Percentiles rank a stretch among this genome's conserved stretches.
Conservation (phyloP, 2,888 invertebrate species). For the Synergus umbraculus region DNA sequence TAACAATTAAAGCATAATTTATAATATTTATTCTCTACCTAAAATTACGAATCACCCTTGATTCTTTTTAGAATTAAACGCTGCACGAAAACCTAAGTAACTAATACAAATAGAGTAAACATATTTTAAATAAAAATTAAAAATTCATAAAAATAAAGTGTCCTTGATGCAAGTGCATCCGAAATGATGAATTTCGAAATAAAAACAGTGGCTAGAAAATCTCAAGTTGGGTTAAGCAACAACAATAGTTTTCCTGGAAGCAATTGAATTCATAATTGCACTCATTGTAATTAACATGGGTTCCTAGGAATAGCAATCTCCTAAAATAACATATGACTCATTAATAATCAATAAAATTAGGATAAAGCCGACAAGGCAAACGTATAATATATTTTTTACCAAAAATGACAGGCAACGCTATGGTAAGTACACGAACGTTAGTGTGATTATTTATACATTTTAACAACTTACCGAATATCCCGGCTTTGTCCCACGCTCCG, state of each 20-base stretch:
- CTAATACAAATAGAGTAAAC: neutral
- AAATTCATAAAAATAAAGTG: neutral
- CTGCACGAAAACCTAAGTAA: neutral
- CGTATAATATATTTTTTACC: neutral
- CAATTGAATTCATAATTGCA: neutral
- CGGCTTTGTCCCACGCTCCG: neutral
- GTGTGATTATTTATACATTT: neutral
- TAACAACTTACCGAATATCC: neutral
- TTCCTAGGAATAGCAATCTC: neutral
- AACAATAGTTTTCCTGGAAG: neutral
- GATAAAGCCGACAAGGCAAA: neutral
- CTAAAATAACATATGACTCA: neutral
- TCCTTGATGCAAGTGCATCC: neutral
- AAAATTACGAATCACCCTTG: neutral
- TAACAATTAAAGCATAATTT: neutral
- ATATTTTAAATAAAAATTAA: neutral
- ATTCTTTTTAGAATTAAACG: neutral
- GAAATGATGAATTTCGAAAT: neutral
- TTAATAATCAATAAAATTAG: neutral
- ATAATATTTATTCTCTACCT: neutral
- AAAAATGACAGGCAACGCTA: conserved; percentile 46
- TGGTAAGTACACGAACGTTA: conserved; percentile 9
- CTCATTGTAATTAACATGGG: neutral
- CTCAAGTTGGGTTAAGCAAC: neutral
- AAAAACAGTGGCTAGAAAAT: neutral